These are phyloP conservation scores for Apogon hyalosoma DNA, from an alignment of 2,797 vertebrate genomes.

Conservation along the genomic window DNA sequence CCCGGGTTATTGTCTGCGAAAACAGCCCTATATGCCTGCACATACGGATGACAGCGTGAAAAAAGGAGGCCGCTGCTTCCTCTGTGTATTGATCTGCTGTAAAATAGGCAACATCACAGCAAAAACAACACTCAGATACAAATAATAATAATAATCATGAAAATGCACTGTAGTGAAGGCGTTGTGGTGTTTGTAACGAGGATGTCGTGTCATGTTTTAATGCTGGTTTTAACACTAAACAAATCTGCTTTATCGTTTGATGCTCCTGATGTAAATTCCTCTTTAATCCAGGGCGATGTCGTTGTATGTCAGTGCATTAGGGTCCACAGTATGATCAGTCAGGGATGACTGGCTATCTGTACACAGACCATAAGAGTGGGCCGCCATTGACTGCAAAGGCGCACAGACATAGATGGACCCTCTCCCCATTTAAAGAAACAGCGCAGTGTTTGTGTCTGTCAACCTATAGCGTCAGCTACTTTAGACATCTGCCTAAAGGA, in stretches of 20 bases:
- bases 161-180: neutral
- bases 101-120: slow-evolving; percentile 8
- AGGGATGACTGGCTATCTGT: slow-evolving; percentile 49
- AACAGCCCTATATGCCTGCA: slow-evolving; percentile 45
- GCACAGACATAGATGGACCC: slow-evolving; percentile 66
- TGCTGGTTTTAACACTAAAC: slow-evolving; percentile 15
- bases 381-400: slow-evolving; percentile 83
- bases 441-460: slow-evolving; percentile 64
- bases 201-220: slow-evolving; percentile 27
- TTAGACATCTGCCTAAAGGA: slow-evolving; percentile 29
- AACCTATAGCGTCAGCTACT: slow-evolving; percentile 24
- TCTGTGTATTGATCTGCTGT: slow-evolving; percentile 30
- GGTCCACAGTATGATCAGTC: slow-evolving; percentile 19
- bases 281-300: slow-evolving; percentile 30
- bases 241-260: neutral
- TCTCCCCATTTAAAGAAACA: slow-evolving; percentile 81
- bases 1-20: slow-evolving; percentile 75
- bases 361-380: slow-evolving; percentile 62
- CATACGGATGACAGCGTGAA: slow-evolving; percentile 51
- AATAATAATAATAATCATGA: neutral
- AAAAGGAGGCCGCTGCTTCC: slow-evolving; percentile 26
- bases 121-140: neutral
- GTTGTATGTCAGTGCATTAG: slow-evolving; percentile 28
- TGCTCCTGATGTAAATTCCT: slow-evolving; percentile 7
- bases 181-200: slow-evolving; percentile 14